These are phyloP conservation scores for Drosophila birchii DNA, from an alignment of 2,888 invertebrate species.

Conservation along the genomic window DNA sequence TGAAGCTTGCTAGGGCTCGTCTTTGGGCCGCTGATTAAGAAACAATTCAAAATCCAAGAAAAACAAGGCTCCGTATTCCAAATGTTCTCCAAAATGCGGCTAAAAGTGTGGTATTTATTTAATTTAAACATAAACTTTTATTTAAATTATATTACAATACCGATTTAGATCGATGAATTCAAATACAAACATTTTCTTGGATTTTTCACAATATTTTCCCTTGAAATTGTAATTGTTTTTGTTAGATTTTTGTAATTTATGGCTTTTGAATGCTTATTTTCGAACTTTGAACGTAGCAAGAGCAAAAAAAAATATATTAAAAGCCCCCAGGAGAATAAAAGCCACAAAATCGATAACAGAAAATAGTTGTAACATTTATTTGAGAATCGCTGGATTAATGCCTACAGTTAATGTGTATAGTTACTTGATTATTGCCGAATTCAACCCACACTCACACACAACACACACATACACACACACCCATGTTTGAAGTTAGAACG, in stretches of 20 bases:
- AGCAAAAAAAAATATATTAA: neutral
- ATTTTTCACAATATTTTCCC: no score
- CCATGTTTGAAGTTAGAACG: conserved; percentile 48
- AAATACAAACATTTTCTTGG: no score
- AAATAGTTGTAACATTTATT: conserved; percentile 67
- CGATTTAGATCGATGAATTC: neutral
- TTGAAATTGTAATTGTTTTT: no score
- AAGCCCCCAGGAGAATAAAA: conserved; percentile 6
- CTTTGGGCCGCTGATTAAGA: conserved; percentile 22
- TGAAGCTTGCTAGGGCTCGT: conserved; percentile 41
- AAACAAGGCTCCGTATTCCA: neutral
- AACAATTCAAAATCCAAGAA: conserved; percentile 7
- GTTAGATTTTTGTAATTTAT: neutral
- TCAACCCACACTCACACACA: conserved; percentile 37
- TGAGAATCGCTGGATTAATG: conserved; percentile 67
- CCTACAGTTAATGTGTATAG: conserved; percentile 77
- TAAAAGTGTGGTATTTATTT: neutral
- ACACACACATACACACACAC: conserved; percentile 14
- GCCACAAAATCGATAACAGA: conserved; percentile 24
- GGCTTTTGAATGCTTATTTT: neutral
- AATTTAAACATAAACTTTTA: neutral
- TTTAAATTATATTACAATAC: neutral
- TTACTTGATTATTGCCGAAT: conserved; percentile 68
- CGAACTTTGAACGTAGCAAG: neutral
- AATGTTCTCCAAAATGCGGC: neutral